Evolutionary conservation across 1,140 invertebrate species (phyloP).

Genomic region (Procambarus virginalis): DNA sequence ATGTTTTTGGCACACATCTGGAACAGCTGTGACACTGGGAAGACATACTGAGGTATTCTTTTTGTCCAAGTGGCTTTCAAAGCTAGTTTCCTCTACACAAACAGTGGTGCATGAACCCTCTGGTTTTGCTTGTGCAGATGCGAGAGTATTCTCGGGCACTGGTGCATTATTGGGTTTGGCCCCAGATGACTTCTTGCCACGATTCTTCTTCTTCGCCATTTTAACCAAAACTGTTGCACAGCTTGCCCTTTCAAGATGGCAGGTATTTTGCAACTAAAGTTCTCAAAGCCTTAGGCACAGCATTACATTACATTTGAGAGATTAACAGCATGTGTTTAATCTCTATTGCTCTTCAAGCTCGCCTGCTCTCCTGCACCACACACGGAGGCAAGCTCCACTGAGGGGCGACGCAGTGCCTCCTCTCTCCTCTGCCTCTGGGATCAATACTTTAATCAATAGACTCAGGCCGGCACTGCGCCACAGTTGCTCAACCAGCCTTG

Average conservation of each 20-base stretch:
- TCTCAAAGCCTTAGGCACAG: background rate
- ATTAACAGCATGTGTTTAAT: conserved; percentile 4
- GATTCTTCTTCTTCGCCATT: conserved; percentile 51
- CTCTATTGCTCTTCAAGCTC: background rate
- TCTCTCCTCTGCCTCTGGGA: conserved; percentile 33
- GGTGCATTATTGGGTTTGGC: background rate
- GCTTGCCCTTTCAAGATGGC: background rate
- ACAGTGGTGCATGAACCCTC: background rate
- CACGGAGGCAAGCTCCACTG: conserved; percentile 29
- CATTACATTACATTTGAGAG: background rate
- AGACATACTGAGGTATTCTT: background rate
- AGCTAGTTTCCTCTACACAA: background rate
- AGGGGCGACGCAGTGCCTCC: conserved; percentile 50
- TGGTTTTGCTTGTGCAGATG: background rate
- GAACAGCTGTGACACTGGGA: background rate
- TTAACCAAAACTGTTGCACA: background rate
- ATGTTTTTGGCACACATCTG: conserved; percentile 20
- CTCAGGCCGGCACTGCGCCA: conserved; percentile 10
- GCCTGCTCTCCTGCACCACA: conserved; percentile 9
- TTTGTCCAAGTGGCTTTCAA: background rate
- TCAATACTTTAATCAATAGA: conserved; percentile 56
- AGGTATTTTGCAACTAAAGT: background rate
- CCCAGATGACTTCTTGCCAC: conserved; percentile 30
- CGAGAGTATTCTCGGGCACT: background rate
- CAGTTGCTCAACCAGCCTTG: conserved; percentile 1